These are phyloP conservation scores for Eriocheir sinensis DNA, from an alignment of 1,140 invertebrate species.

Conservation along the genomic window DNA sequence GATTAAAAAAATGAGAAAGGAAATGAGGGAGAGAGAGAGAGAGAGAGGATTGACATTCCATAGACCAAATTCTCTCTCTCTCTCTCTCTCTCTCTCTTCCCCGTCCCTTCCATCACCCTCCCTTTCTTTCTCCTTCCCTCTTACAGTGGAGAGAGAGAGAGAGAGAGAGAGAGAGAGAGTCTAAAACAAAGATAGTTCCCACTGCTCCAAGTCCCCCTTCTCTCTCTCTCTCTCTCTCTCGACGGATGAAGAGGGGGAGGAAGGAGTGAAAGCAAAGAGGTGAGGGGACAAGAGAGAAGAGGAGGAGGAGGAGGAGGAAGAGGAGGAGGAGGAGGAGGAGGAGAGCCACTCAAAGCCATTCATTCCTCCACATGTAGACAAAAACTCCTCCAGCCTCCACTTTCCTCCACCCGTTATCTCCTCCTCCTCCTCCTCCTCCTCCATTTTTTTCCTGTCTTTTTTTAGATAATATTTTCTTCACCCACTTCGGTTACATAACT, in stretches of 20 bases:
- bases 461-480: neutral
- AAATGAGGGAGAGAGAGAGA: conserved; percentile 32
- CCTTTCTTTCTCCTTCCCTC: neutral
- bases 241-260: neutral
- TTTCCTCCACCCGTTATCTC: neutral
- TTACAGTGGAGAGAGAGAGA: neutral
- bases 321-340: neutral
- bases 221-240: no score
- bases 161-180: neutral
- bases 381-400: neutral
- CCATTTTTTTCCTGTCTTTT: neutral
- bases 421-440: neutral
- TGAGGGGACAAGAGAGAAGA: neutral
- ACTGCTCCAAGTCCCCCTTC: no score
- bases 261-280: neutral
- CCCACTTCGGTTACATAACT: neutral
- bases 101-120: neutral
- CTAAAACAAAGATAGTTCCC: neutral
- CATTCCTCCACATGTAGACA: no score
- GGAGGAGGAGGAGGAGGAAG: neutral
- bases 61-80: neutral
- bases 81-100: neutral
- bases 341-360: no score
- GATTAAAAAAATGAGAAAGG: neutral
- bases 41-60: conserved; percentile 1